Percentiles rank a stretch among this genome's conserved stretches.
Conservation (phyloP, 2,888 invertebrate genomes). For the Catocala sponsa region DNA sequence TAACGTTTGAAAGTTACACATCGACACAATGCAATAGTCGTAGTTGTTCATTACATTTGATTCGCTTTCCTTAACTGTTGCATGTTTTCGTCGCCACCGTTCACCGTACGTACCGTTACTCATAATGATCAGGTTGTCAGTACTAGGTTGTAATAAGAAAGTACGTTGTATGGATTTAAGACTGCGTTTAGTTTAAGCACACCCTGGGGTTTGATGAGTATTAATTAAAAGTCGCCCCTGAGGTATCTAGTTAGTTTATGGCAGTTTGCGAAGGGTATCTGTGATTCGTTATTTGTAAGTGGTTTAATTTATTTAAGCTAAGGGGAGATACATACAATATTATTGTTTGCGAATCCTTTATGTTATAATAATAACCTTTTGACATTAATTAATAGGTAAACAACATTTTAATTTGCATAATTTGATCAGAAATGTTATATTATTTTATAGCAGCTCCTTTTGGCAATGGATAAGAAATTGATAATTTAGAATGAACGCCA, state of each 20-base stretch:
- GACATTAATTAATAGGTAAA: slow-evolving; percentile 34
- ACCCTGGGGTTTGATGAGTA: slow-evolving; percentile 50
- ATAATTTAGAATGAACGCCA: slow-evolving; percentile 36
- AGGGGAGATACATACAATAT: slow-evolving; percentile 50
- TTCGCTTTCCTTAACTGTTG: slow-evolving; percentile 70
- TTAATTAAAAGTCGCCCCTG: slow-evolving; percentile 45
- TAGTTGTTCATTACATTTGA: slow-evolving; percentile 58
- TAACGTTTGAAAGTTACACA: slow-evolving; percentile 55
- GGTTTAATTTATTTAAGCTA: slow-evolving; percentile 72
- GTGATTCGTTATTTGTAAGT: slow-evolving; percentile 84
- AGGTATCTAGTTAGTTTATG: slow-evolving; percentile 56
- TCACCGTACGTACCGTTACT: slow-evolving; percentile 35
- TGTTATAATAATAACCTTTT: slow-evolving; percentile 26
- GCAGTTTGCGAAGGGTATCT: slow-evolving; percentile 80
- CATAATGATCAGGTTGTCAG: slow-evolving; percentile 58
- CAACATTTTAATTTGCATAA: slow-evolving; percentile 21
- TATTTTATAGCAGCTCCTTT: slow-evolving; percentile 22
- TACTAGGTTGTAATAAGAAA: slow-evolving; percentile 71
- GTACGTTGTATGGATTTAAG: slow-evolving; percentile 77
- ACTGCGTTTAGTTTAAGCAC: slow-evolving; percentile 81
- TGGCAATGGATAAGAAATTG: slow-evolving; percentile 20
- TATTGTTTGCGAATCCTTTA: slow-evolving; percentile 52
- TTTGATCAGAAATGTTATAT: slow-evolving; percentile 19
- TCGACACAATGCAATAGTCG: slow-evolving; percentile 63
- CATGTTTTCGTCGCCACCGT: slow-evolving; percentile 63